Evolutionary conservation across 2,797 vertebrate species (phyloP).

Genomic region (Eleutherodactylus coqui): DNA sequence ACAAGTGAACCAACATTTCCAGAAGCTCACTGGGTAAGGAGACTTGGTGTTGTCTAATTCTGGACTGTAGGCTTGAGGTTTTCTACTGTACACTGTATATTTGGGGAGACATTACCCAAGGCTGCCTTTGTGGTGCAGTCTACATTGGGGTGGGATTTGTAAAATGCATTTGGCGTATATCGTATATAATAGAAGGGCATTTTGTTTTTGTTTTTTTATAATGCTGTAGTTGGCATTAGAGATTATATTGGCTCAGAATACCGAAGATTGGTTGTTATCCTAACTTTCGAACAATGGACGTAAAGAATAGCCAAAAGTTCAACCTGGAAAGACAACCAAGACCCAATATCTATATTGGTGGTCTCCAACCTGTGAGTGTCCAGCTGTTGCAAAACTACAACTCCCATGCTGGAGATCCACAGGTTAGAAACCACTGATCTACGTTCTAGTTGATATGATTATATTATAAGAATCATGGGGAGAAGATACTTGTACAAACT

Average conservation of each 20-base stretch:
- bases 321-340: background rate
- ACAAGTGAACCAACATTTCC: background rate
- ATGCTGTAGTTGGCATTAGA: background rate
- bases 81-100: slow-evolving; percentile 3
- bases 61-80: background rate
- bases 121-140: slow-evolving; percentile 48
- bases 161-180: background rate
- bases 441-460: background rate
- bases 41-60: background rate
- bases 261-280: background rate
- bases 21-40: background rate
- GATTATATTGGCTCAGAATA: background rate
- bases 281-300: background rate
- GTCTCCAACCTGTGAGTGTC: background rate
- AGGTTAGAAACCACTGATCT: background rate
- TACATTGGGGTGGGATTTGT: slow-evolving; percentile 8
- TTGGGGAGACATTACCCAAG: slow-evolving; percentile 7
- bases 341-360: background rate
- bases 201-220: slow-evolving; percentile 24
- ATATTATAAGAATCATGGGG: slow-evolving; percentile 23
- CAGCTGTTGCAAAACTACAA: background rate
- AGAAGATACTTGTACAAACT: slow-evolving; percentile 42
- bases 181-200: background rate
- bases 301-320: background rate
- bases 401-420: background rate